phyloP scores from a whole-genome alignment of 2,113 vertebrate genomes.

The Petromus typicus region DNA sequence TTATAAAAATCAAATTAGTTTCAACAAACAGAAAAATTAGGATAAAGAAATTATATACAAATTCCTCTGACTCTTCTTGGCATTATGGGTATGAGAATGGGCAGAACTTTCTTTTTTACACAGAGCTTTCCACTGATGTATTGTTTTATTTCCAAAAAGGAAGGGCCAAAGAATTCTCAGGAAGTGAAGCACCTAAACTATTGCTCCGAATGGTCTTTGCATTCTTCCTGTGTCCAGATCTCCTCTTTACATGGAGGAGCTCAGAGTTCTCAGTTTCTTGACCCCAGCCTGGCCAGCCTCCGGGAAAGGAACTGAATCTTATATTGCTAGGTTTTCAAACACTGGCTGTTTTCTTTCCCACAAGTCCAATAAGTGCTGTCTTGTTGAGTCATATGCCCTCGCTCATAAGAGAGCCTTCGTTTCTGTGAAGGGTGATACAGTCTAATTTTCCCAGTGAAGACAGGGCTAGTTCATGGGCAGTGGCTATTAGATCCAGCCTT shows the following conservation, averaged over 20 bases:
- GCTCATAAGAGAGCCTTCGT: background rate
- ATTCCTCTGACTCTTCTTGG: background rate
- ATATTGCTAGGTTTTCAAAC: slow-evolving; percentile 61
- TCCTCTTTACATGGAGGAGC: background rate
- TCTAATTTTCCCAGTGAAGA: slow-evolving; percentile 2
- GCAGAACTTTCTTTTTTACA: slow-evolving; percentile 27
- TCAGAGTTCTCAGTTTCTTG: slow-evolving; percentile 26
- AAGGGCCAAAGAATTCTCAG: background rate
- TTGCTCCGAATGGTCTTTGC: slow-evolving; percentile 42
- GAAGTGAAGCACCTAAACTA: background rate
- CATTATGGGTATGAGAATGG: background rate
- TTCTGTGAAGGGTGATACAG: background rate
- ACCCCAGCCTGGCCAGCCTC: slow-evolving; percentile 6
- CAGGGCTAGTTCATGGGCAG: background rate
- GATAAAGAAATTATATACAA: slow-evolving; percentile 24
- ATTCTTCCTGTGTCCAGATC: background rate
- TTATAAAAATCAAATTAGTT: background rate
- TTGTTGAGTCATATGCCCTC: slow-evolving; percentile 75
- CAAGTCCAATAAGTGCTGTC: slow-evolving; percentile 41
- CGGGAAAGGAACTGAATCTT: background rate
- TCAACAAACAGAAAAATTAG: background rate
- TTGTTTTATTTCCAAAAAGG: background rate
- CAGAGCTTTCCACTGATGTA: background rate
- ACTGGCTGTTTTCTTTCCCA: slow-evolving; percentile 81
- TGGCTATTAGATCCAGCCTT: background rate